Base-by-base conservation (phyloP, 1,140 invertebrate genomes). In the Euborellia annulipes region DNA sequence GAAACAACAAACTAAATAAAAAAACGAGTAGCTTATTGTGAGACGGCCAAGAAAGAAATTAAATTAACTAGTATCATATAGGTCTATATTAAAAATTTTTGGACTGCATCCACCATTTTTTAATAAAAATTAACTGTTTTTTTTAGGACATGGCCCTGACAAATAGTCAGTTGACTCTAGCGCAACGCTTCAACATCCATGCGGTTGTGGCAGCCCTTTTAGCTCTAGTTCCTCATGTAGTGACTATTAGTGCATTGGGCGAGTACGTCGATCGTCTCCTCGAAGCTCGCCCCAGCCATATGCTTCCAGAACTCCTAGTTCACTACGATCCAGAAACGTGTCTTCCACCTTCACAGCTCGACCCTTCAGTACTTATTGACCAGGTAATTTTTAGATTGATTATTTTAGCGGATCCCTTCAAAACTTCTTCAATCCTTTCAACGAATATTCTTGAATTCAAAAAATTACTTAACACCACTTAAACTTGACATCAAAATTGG, bases 131-230 rank as follows among this genome's bases (percentile, higher is more conserved):
- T n/a, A n/a, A n/a, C n/a, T n/a, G n/a, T n/a, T 82, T 74, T 38
- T 77, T 84, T 44, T 79, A 90, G 69, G 81, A 84, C 60, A 71
- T 88, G 39, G 79, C 84, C 8, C 53, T 81, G 20, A 82, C 74
- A 7, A 80, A 75, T 56, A 73, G 72, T 20, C 73, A 75, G 43
- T 64, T 93, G 43, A 75, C 73, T 16, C 64, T 70, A 20, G 65
- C 76, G 8, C 81, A 89, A 48, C 79, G 82, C 56, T 89, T 79
- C 61, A 83, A 86, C 57, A 70, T 93, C 48, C 87, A 92, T 61
- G 72, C 76, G 9, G 64, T 87, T 34, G 74, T 86, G 13, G 73
- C 83, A 23, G 72, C 80, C 48, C 70, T 91, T 46, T 64, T 92
- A 11, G 66, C 76, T 43, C 63, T 94, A 1, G 72, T 91, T 41